These are phyloP conservation scores for Xyrauchen texanus DNA, from an alignment of 2,113 vertebrate genomes.

Conservation along the genomic window DNA sequence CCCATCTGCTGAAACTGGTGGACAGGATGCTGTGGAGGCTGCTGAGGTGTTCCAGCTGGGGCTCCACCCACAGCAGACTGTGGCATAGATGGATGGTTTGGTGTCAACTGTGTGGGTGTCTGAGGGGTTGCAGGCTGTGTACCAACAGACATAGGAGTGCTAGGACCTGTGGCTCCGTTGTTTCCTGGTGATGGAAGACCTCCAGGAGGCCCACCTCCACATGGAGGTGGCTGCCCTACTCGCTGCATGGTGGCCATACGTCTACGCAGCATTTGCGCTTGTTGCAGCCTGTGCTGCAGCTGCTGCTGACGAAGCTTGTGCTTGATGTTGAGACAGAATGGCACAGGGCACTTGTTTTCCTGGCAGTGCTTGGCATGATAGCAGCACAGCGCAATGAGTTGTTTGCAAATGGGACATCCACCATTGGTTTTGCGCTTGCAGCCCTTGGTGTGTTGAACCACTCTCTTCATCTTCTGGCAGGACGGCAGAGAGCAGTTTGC, in stretches of 20 bases:
- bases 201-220: conserved; percentile 62
- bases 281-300: conserved; percentile 93
- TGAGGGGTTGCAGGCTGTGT: conserved; percentile 90
- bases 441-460: conserved; percentile 95
- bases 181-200: conserved; percentile 87
- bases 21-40: conserved; percentile 79
- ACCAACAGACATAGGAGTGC: conserved; percentile 86
- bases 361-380: conserved; percentile 99
- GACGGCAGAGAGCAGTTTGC: conserved; percentile 96
- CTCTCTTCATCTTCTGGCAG: conserved; percentile 98
- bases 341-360: conserved; percentile 98
- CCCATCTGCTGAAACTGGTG: conserved; percentile 82
- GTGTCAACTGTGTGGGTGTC: conserved; percentile 77
- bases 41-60: conserved; percentile 51
- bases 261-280: conserved; percentile 94
- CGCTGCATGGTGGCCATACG: conserved; percentile 97
- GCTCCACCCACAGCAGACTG: conserved; percentile 67
- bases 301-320: conserved; percentile 96
- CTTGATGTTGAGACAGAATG: conserved; percentile 98
- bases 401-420: conserved; percentile 97
- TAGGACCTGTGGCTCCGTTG: conserved; percentile 75
- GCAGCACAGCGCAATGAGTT: conserved; percentile 97
- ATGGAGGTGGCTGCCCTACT: conserved; percentile 76
- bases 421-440: conserved; percentile 98
- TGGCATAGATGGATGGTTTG: conserved; percentile 53